Evolutionary conservation across 2,797 vertebrate species (phyloP).

Genomic region (Cheirogaleus major): DNA sequence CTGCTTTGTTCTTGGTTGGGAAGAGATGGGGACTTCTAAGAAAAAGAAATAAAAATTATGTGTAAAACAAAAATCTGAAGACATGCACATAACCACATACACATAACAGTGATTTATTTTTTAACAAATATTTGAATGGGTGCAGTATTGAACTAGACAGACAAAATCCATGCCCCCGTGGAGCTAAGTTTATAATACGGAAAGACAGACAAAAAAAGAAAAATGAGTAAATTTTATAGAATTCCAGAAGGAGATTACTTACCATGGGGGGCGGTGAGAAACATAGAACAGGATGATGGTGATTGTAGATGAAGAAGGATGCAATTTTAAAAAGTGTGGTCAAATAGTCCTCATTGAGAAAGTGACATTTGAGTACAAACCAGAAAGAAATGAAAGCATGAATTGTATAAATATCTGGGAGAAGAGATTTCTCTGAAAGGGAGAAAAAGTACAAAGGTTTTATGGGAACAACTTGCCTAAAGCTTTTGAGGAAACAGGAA

Average conservation of each 20-base stretch:
- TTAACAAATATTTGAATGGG: neutral
- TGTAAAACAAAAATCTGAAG: slow-evolving; percentile 2
- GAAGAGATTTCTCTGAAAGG: neutral
- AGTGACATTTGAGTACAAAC: neutral
- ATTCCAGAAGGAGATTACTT: neutral
- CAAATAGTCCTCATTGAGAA: neutral
- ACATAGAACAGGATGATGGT: neutral
- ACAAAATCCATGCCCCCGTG: neutral
- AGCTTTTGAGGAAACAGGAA: neutral
- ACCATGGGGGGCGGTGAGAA: too few species aligned
- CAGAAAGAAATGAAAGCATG: neutral
- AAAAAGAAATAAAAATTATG: neutral
- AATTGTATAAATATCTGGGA: neutral
- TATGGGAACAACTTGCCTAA: neutral
- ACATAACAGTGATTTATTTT: neutral
- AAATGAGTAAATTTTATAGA: neutral
- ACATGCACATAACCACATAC: neutral
- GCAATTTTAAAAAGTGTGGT: neutral
- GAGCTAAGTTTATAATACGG: neutral
- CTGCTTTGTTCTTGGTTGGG: neutral
- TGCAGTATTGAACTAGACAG: neutral
- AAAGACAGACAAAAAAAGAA: neutral
- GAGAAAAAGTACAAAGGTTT: neutral
- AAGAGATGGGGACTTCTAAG: neutral
- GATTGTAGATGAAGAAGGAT: neutral